Conservation (phyloP, 2,888 invertebrate species). For the Argyresthia albistria region DNA sequence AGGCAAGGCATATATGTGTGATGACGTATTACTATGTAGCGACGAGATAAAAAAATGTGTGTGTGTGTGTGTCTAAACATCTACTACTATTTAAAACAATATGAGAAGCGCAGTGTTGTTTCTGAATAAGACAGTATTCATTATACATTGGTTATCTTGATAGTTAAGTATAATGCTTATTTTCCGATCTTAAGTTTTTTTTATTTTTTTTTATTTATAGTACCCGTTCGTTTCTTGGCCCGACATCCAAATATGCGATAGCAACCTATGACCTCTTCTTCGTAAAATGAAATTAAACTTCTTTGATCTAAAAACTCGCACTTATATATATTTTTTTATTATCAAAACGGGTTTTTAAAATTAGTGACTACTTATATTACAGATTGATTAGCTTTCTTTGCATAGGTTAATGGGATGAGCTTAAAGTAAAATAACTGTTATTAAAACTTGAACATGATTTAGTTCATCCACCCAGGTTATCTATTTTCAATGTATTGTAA, state of each 20-base stretch:
- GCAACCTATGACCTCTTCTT: slow-evolving; percentile 42
- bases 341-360: slow-evolving; percentile 5
- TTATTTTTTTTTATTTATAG: too few relatives aligned
- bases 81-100: too few relatives aligned
- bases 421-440: neutral
- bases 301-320: slow-evolving; percentile 35
- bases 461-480: neutral
- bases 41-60: too few relatives aligned
- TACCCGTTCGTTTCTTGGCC: neutral
- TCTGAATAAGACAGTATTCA: too few relatives aligned
- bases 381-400: slow-evolving; percentile 4
- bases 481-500: neutral
- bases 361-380: neutral
- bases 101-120: too few relatives aligned
- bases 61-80: too few relatives aligned
- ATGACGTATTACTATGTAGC: too few relatives aligned
- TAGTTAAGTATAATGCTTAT: too few relatives aligned
- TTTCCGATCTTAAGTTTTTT: too few relatives aligned
- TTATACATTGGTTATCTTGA: too few relatives aligned
- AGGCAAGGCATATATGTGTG: too few relatives aligned
- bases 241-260: slow-evolving; percentile 2
- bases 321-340: slow-evolving; percentile 13
- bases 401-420: neutral
- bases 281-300: slow-evolving; percentile 48
- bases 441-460: neutral